Conservation (phyloP, 2,888 invertebrate species). For the Ceramica pisi region DNA sequence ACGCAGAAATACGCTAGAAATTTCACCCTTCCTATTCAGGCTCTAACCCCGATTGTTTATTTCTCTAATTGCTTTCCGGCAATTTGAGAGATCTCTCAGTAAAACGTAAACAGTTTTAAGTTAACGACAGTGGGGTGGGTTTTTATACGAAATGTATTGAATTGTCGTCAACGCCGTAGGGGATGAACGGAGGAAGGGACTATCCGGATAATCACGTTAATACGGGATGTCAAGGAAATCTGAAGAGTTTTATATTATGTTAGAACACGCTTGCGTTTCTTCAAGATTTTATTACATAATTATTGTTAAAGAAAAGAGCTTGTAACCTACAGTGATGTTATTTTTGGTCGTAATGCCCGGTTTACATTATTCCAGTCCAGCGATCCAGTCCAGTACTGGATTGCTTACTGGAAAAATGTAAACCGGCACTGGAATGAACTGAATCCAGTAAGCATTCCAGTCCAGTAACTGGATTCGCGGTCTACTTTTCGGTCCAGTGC, state of each 20-base stretch:
- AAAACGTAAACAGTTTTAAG: constrained; percentile 55
- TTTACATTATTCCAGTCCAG: no score
- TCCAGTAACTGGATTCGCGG: no score
- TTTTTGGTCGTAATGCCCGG: no score
- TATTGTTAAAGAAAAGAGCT: neutral
- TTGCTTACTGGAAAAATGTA: no score
- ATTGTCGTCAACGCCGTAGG: constrained; percentile 15
- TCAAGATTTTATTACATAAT: neutral
- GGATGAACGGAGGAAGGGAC: neutral
- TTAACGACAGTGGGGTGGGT: constrained; percentile 14
- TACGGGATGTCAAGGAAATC: neutral
- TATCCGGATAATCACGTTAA: constrained; percentile 33
- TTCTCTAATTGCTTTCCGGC: constrained; percentile 51
- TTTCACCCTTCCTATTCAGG: neutral
- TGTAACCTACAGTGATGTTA: no score
- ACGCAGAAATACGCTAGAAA: neutral
- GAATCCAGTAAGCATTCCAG: no score
- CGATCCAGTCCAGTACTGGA: no score
- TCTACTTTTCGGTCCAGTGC: no score
- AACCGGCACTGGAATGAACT: no score
- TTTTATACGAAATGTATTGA: constrained; percentile 40
- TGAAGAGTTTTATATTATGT: constrained; percentile 29
- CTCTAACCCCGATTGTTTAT: constrained; percentile 44
- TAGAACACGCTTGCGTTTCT: neutral
- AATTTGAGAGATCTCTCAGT: constrained; percentile 46